Base-by-base conservation (phyloP, 2,797 vertebrate genomes). In the Heliangelus exortis region DNA sequence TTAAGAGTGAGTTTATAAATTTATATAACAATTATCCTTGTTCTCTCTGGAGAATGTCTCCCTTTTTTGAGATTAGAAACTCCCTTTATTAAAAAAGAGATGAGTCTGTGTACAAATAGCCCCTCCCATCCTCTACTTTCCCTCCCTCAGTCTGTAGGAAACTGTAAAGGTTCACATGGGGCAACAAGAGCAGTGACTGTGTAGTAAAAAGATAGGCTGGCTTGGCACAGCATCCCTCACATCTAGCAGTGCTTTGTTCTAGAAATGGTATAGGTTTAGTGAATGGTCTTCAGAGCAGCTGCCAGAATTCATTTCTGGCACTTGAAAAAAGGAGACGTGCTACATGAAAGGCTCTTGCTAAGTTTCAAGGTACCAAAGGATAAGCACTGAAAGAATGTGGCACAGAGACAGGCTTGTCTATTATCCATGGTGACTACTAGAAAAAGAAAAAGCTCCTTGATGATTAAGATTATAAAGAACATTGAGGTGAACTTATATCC, bases 311-410 rank as follows among this genome's bases (percentile, higher is more conserved):
- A 2, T 59, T 92, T 69, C 75, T 85, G 79, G 68, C 82, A 80
- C 16, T 45, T 0, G 0, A n/a, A 59, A 11, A 69, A 57, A 45
- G 62, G 20, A 68, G 47, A 68, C 1, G 0, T 63, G 19, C 19
- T 36, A 15, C 14, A 12, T 12, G 6, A 91, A 73, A 78, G n/a
- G 8, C 8, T 68, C n/a, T 77, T 65, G 18, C 28, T 50, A 9
- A 20, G 47, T 51, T 83, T 90, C 36, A 31, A 47, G 28, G 14
- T 67, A 53, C 57, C 86, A 72, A 71, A 41, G 34, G 31, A 36
- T 50, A 59, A 89, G 16, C 15, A 13, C 3, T 78, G 22, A 15
- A 57, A 92, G 58, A 78, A 61, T 8, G 12, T 25, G 33, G 29
- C 43, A 48, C 11, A 51, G 26, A 25, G 12, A 59, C 9, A 36